Percentiles rank a stretch among this genome's conserved stretches.
phyloP scores from a whole-genome alignment of 1,140 invertebrate species.

The Hyposmocoma kahamanoa region DNA sequence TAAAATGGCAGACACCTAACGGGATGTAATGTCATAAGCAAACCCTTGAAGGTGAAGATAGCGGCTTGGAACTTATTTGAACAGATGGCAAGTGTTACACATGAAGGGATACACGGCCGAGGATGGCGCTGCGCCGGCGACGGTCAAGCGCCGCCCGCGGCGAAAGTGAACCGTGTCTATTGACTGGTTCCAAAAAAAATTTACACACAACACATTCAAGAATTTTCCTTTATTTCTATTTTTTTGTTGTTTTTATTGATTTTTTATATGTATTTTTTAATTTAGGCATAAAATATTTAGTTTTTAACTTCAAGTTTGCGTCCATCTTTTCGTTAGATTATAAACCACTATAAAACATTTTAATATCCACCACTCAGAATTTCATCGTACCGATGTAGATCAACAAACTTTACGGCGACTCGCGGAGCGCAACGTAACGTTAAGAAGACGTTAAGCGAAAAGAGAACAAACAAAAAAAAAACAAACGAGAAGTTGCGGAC shows the following conservation, averaged over 20 bases:
- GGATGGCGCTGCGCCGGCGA: constrained; percentile 8
- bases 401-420: constrained; percentile 30
- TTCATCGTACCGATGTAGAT: constrained; percentile 34
- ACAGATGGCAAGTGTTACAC: constrained; percentile 62
- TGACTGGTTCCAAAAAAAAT: constrained; percentile 33
- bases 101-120: constrained; percentile 31
- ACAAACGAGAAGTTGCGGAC: constrained; percentile 57
- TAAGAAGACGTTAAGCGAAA: constrained; percentile 53
- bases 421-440: constrained; percentile 43
- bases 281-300: constrained; percentile 63
- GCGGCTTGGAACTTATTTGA: constrained; percentile 35
- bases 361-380: constrained; percentile 35
- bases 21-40: not conserved
- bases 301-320: constrained; percentile 60
- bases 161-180: constrained; percentile 10
- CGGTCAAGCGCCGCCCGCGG: constrained; percentile 4
- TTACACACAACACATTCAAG: constrained; percentile 67
- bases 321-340: constrained; percentile 49
- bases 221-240: constrained; percentile 67
- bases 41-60: not conserved
- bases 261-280: constrained; percentile 56
- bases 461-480: constrained; percentile 66
- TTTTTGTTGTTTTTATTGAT: constrained; percentile 54
- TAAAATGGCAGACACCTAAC: constrained; percentile 13
- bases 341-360: constrained; percentile 40